phyloP scores from a whole-genome alignment of 1,140 invertebrate species.

The Drosophila bocqueti region DNA sequence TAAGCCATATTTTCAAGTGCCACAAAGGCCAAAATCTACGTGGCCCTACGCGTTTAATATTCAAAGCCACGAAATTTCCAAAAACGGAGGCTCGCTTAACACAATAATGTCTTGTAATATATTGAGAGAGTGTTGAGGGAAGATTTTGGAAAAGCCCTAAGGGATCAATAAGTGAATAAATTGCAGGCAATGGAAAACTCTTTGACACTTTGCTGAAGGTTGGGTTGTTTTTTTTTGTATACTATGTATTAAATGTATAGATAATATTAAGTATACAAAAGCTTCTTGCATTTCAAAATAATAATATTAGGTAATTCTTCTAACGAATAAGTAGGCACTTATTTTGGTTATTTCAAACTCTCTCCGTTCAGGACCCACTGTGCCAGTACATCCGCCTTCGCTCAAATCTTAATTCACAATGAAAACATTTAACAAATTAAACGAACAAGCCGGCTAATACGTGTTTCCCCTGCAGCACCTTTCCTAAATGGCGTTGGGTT shows the following conservation, averaged over 20 bases:
- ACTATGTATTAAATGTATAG: background rate
- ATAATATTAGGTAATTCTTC: background rate
- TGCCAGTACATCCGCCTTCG: background rate
- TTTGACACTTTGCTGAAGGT: slow-evolving; percentile 1
- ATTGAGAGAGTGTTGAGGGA: slow-evolving; percentile 4
- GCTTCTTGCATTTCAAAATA: too few species aligned
- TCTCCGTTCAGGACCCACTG: background rate
- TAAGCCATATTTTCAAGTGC: slow-evolving; percentile 73
- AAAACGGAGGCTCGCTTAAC: slow-evolving; percentile 5
- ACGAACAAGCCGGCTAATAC: slow-evolving; percentile 54
- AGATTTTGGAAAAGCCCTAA: background rate
- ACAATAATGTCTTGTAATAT: slow-evolving; percentile 17
- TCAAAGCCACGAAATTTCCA: slow-evolving; percentile 31
- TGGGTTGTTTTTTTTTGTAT: background rate
- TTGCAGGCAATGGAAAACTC: background rate
- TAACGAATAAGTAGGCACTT: background rate
- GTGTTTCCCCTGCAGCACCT: slow-evolving; percentile 47
- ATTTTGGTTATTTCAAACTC: background rate
- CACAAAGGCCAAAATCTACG: slow-evolving; percentile 19
- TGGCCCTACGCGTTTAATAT: slow-evolving; percentile 44
- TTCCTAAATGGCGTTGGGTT: background rate
- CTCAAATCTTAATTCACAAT: slow-evolving; percentile 11
- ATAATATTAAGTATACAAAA: background rate
- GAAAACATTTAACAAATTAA: slow-evolving; percentile 73
- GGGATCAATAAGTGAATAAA: slow-evolving; percentile 6